phyloP scores from a whole-genome alignment of 2,797 vertebrate genomes.

The Urosaurus nigricauda region DNA sequence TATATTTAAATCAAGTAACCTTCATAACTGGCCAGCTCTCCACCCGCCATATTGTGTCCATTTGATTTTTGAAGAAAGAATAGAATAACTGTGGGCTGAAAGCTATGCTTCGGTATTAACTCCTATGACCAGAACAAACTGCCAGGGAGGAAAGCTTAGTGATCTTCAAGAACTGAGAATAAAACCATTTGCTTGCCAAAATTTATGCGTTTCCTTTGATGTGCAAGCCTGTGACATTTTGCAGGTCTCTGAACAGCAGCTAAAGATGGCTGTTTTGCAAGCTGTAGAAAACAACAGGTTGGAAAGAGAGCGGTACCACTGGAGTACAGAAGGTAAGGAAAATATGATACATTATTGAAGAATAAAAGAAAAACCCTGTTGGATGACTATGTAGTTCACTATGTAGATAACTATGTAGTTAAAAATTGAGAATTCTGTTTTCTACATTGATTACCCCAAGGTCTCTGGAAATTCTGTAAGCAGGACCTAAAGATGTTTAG shows the following conservation, averaged over 20 bases:
- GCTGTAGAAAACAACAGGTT: slow-evolving; percentile 86
- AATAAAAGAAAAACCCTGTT: not conserved
- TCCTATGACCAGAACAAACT: not conserved
- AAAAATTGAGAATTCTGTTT: too few relatives aligned
- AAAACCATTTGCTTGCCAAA: not conserved
- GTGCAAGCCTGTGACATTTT: slow-evolving; percentile 48
- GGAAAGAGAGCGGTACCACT: slow-evolving; percentile 86
- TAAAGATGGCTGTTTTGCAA: slow-evolving; percentile 89
- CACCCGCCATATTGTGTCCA: too few relatives aligned
- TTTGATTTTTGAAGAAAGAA: too few relatives aligned
- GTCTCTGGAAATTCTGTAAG: too few relatives aligned
- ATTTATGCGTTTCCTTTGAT: not conserved
- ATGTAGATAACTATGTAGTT: not conserved
- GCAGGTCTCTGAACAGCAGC: slow-evolving; percentile 92
- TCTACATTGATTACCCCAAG: too few relatives aligned
- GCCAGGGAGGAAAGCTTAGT: not conserved
- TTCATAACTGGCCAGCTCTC: too few relatives aligned
- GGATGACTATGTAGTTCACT: too few relatives aligned
- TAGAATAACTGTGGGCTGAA: not conserved
- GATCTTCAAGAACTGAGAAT: not conserved
- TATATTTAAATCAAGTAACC: too few relatives aligned
- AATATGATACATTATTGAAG: not conserved
- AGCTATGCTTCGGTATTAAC: not conserved
- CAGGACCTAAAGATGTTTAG: too few relatives aligned
- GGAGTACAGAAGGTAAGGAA: slow-evolving; percentile 85